Conservation (phyloP, 2,797 vertebrate species). For the Ciconia nigra region DNA sequence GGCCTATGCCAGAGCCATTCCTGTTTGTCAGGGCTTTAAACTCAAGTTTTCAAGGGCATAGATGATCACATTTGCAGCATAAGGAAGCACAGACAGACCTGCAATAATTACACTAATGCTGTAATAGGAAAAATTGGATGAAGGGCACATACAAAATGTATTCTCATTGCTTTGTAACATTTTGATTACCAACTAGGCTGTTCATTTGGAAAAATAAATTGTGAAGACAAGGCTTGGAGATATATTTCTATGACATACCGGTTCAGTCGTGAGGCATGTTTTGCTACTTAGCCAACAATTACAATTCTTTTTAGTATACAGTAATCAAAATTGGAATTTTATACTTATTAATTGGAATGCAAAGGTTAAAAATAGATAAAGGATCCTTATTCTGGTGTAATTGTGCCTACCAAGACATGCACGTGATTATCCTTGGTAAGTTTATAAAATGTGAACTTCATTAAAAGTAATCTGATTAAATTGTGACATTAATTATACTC, state of each 20-base stretch:
- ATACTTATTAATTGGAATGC: neutral
- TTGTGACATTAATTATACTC: slow-evolving; percentile 7
- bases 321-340: slow-evolving; percentile 21
- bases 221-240: neutral
- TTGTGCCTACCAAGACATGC: neutral
- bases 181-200: neutral
- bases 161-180: neutral
- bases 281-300: neutral
- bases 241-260: neutral
- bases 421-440: neutral
- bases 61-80: accelerated
- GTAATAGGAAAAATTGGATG: neutral
- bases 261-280: neutral
- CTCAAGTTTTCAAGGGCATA: neutral
- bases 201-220: neutral
- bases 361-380: neutral
- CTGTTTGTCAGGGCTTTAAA: neutral
- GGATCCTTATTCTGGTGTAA: neutral
- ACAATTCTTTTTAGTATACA: neutral
- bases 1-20: neutral
- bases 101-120: neutral
- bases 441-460: neutral
- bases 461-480: slow-evolving; percentile 34
- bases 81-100: neutral
- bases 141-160: neutral